Evolutionary conservation across 2,888 invertebrate species (phyloP), one percentile per base, ranked within the genome.

Genomic region (Torymus aiolomorphi): DNA sequence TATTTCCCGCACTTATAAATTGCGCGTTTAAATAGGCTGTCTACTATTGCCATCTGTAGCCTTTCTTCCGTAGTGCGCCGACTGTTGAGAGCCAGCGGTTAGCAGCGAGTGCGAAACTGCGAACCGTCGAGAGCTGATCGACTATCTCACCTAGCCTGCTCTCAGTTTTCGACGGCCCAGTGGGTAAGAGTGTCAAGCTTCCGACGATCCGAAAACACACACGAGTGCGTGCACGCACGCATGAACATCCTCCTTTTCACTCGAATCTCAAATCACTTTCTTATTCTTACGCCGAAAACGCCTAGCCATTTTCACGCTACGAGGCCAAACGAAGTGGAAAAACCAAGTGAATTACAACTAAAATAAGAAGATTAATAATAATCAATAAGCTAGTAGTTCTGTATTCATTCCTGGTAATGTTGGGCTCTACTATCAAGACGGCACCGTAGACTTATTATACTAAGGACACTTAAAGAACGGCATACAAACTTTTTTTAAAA

Each of bases 41-140:
- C 63, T 67, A 62, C 85, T 86, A 84, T 86, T 85, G 88, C 88
- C 88, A 87, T 87, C 88, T 87, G 84, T 87, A 83, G 67, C 78
- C 74, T 20, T 62, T 11, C 61, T 49, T 11, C 18, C 66, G 57
- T 69, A 82, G 79, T 62, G 61, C 56, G 12, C 56, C 42, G 5
- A 51, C 24, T 65, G n/a, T 16, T 16, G 16, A 31, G 14, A 24
- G 4, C 11, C 52, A 2, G 31, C 54, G n/a, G 14, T 54, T 8
- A 54, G 54, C 54, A 4, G 8, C n/a, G 4, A 52, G 18, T 12
- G 24, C 16, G 52, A 57, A 16, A 31, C 14, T 14, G 52, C 8
- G 11, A 2, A 24, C 24, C 24, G 24, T 24, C 3, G 24, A 3
- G 24, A 24, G 52, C 24, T 24, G 59, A 76, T 79, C 54, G 57